These are phyloP conservation scores for Melanotaenia pygmaea DNA, from an alignment of 2,797 vertebrate species.

Conservation along the genomic window DNA sequence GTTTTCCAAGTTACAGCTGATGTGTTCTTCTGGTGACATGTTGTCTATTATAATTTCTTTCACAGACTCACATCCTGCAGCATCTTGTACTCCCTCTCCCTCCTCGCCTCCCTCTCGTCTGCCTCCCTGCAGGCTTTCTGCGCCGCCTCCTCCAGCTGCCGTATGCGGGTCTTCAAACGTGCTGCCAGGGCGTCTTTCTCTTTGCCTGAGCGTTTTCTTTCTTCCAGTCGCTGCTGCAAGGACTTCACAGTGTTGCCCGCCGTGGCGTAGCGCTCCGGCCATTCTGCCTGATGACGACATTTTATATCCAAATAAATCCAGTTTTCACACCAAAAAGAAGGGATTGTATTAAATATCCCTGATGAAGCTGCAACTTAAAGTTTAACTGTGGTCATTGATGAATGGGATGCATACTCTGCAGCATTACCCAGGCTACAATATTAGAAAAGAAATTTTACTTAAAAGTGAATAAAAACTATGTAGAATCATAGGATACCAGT, in stretches of 20 bases:
- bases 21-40: background rate
- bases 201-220: constrained; percentile 82
- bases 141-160: constrained; percentile 87
- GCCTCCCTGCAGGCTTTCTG: constrained; percentile 86
- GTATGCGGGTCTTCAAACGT: constrained; percentile 81
- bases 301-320: too few species aligned
- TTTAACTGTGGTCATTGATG: too few species aligned
- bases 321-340: too few species aligned
- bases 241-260: constrained; percentile 82
- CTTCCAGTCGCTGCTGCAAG: constrained; percentile 89
- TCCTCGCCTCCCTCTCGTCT: constrained; percentile 86
- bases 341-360: too few species aligned
- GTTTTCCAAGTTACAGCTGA: background rate
- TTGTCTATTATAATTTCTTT: too few species aligned
- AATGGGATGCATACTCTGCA: too few species aligned
- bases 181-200: constrained; percentile 87
- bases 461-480: too few species aligned
- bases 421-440: background rate
- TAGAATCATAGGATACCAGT: constrained; percentile 79
- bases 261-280: constrained; percentile 87
- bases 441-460: background rate
- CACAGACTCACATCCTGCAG: constrained; percentile 91
- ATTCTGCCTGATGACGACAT: constrained; percentile 81
- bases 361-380: too few species aligned
- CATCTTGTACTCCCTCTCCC: constrained; percentile 92